phyloP scores from a whole-genome alignment of 2,888 invertebrate genomes.

The Neoascia interrupta region DNA sequence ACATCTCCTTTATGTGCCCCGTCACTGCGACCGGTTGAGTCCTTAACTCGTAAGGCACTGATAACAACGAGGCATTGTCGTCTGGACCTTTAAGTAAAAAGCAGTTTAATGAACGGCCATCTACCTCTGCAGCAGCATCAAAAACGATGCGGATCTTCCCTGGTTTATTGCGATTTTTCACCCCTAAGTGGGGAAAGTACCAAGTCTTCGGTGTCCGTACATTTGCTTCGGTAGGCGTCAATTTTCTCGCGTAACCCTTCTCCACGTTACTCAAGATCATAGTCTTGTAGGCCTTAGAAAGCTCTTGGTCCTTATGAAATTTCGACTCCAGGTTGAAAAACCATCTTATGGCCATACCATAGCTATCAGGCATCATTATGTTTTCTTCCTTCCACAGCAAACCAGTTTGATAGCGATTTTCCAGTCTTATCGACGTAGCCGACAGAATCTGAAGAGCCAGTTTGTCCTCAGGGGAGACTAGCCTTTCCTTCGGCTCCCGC shows the following conservation, averaged over 20 bases:
- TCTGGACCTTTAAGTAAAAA: conserved; percentile 73
- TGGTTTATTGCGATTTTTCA: conserved; percentile 68
- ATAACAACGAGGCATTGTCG: conserved; percentile 72
- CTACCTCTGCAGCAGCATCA: conserved; percentile 70
- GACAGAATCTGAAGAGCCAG: neutral
- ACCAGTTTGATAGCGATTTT: neutral
- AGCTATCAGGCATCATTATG: conserved; percentile 26
- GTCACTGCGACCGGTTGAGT: conserved; percentile 72
- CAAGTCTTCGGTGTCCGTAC: conserved; percentile 26
- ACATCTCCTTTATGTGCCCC: conserved; percentile 70
- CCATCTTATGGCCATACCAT: conserved; percentile 30
- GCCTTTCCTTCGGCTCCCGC: neutral
- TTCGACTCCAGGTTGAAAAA: conserved; percentile 48
- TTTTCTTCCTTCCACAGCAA: conserved; percentile 39
- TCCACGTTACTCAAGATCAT: conserved; percentile 41
- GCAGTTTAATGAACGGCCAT: conserved; percentile 71
- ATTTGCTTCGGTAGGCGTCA: neutral
- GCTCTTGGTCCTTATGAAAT: conserved; percentile 46
- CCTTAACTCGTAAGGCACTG: conserved; percentile 75
- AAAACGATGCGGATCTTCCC: conserved; percentile 70
- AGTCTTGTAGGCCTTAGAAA: conserved; percentile 35
- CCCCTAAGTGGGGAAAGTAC: conserved; percentile 70
- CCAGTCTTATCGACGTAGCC: neutral
- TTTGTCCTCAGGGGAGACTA: neutral
- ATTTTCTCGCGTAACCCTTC: conserved; percentile 43